phyloP scores from a whole-genome alignment of 2,888 invertebrate genomes.

The Caenorhabditis sp. region DNA sequence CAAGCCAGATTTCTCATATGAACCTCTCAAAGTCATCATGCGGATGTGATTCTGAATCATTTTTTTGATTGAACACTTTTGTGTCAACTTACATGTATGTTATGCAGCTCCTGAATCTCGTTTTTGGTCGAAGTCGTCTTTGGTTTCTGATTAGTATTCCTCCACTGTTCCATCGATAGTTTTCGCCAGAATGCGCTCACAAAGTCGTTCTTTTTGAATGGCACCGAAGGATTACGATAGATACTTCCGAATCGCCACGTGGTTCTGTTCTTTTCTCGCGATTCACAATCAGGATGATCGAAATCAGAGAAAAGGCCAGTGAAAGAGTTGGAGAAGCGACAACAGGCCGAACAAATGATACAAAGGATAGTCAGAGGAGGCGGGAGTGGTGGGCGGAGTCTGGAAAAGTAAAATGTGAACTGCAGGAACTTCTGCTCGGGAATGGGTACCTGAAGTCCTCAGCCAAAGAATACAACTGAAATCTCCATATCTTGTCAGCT shows the following conservation, averaged over 20 bases:
- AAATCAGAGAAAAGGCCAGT: constrained; percentile 37
- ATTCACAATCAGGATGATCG: constrained; percentile 71
- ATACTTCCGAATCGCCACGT: constrained; percentile 60
- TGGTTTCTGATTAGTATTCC: constrained; percentile 33
- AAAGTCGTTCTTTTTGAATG: constrained; percentile 59
- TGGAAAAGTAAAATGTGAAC: constrained; percentile 11
- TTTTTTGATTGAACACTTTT: background rate
- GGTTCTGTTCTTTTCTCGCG: constrained; percentile 29
- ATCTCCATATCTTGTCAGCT: constrained; percentile 79
- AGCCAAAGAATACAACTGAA: constrained; percentile 79
- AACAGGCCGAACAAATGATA: constrained; percentile 69
- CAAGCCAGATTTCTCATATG: constrained; percentile 38
- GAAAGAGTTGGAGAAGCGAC: constrained; percentile 56
- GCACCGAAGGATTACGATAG: constrained; percentile 76
- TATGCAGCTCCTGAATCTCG: constrained; percentile 37
- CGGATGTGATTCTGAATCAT: constrained; percentile 41
- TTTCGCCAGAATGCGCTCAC: constrained; percentile 60
- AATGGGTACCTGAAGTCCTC: constrained; percentile 75
- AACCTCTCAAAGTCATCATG: constrained; percentile 51
- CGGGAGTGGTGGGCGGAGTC: constrained; percentile 78
- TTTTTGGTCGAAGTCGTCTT: constrained; percentile 13
- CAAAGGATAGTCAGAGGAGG: constrained; percentile 79
- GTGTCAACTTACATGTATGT: constrained; percentile 29
- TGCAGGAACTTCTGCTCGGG: too few relatives aligned
- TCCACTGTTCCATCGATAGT: constrained; percentile 68